Evolutionary conservation across 2,888 invertebrate genomes (phyloP), one percentile per base, ranked within the genome.

Genomic region (Ashinkailepas kermadecensis): DNA sequence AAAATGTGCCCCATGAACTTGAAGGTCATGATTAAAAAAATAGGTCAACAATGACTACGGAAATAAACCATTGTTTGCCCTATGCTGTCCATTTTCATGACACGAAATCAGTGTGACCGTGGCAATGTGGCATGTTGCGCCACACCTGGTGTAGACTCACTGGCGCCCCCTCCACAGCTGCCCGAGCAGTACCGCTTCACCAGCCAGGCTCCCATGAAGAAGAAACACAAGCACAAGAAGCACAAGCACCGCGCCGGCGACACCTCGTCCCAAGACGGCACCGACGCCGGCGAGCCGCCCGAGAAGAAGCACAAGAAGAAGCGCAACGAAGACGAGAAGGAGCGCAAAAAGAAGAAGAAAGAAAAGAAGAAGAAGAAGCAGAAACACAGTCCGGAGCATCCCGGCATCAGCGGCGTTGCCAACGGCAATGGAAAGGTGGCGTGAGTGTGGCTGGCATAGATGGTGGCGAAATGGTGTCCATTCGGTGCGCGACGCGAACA

Each of bases 271-370:
- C 85, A 86, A 65, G 86, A 86, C 78, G 83, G 84, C 64, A 83
- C 80, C 54, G 84, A 83, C 64, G 83, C 82, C 13, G 81, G 82
- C 23, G 84, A 84, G 59, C 83, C 82, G 78, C 83, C 83, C 86
- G 96, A 96, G 87, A 96, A 96, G 90, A 96, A 96, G 87, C 96
- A 96, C 88, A 96, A 96, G 90, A 96, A 96, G 86, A 96, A 95
- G 87, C 90, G 95, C 65, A 95, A 96, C 85, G 96, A 96, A 85
- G 96, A 96, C 85, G 96, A 96, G 85, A 96, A 96, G 86, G 96
- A 96, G 86, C 90, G 95, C 64, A 96, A 95, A 89, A 96, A 96
- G 87, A 90, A 96, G 86, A 96, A 96, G 91, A 96, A 96, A 89
- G 96, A 97, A 87, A 96, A 97, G 88, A 96, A 96, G 86, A 91